Evolutionary conservation across 53 echinoderm and acorn worm genomes (phyloP).

Genomic region (Crossaster papposus): DNA sequence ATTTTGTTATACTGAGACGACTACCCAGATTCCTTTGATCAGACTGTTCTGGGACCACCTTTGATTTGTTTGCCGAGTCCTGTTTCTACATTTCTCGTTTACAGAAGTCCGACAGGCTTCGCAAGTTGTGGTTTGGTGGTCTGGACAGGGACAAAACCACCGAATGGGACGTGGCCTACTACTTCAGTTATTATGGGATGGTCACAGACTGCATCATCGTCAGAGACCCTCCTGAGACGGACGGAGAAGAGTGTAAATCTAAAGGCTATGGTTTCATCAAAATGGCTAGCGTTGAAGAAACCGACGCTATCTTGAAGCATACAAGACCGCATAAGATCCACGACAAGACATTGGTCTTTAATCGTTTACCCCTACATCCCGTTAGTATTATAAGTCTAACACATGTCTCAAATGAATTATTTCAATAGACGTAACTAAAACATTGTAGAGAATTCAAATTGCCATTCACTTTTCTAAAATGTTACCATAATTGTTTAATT

Average conservation of each 20-base stretch:
- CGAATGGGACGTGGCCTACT: conserved; percentile 11
- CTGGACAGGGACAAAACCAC: conserved; percentile 37
- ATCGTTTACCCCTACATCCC: conserved; percentile 7
- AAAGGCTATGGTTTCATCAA: conserved; percentile 36
- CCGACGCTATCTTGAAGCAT: conserved; percentile 33
- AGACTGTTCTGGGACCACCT: too few relatives aligned
- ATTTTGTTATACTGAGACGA: too few relatives aligned
- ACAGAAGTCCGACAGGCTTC: conserved; percentile 26
- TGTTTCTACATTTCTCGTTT: background rate
- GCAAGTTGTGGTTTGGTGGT: conserved; percentile 47
- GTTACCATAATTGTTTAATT: background rate
- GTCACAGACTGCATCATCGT: conserved; percentile 29
- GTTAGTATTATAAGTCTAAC: too few relatives aligned
- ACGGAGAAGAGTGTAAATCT: conserved; percentile 32
- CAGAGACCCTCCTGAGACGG: conserved; percentile 16
- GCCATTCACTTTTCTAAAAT: too few relatives aligned
- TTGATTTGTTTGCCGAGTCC: background rate
- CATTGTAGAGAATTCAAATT: too few relatives aligned
- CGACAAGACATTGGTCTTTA: conserved; percentile 30
- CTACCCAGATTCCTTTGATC: too few relatives aligned
- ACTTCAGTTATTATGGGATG: conserved; percentile 37
- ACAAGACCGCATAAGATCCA: conserved; percentile 27
- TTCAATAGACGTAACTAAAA: too few relatives aligned
- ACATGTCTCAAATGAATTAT: too few relatives aligned
- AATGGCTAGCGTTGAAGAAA: conserved; percentile 14